Conservation (phyloP, 2,113 vertebrate species). For the Bufo bufo region DNA sequence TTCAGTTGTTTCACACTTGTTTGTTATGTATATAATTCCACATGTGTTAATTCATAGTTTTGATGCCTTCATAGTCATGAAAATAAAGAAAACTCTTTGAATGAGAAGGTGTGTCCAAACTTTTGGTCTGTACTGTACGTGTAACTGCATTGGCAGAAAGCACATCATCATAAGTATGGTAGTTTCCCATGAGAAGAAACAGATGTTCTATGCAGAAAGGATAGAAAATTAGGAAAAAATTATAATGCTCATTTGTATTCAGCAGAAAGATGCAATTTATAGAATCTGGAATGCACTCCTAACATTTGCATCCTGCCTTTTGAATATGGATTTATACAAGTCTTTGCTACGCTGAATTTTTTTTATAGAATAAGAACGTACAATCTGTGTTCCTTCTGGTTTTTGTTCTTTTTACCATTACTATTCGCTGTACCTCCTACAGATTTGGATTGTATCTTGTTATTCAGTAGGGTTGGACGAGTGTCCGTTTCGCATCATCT, state of each 20-base stretch:
- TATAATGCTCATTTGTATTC: background rate
- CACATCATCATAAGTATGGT: background rate
- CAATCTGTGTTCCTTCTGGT: background rate
- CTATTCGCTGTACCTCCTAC: background rate
- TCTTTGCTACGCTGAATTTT: background rate
- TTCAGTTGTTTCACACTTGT: too few relatives aligned
- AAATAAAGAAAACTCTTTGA: too few relatives aligned
- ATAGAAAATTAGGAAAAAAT: background rate
- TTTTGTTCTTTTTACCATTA: too few relatives aligned
- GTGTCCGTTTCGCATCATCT: too few relatives aligned
- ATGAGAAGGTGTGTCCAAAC: too few relatives aligned
- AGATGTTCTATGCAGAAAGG: background rate
- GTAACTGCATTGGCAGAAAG: background rate
- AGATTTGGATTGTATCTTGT: background rate
- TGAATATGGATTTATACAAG: background rate
- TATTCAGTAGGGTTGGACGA: too few relatives aligned
- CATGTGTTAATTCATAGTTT: too few relatives aligned
- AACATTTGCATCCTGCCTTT: background rate
- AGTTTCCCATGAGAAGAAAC: background rate
- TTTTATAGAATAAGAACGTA: background rate
- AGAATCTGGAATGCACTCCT: background rate
- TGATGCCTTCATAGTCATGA: too few relatives aligned
- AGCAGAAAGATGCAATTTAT: background rate
- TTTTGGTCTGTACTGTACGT: too few relatives aligned
- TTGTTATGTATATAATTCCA: too few relatives aligned